phyloP scores from a whole-genome alignment of 37 sponge, comb jelly and placozoan species.

The Geodia barretti region DNA sequence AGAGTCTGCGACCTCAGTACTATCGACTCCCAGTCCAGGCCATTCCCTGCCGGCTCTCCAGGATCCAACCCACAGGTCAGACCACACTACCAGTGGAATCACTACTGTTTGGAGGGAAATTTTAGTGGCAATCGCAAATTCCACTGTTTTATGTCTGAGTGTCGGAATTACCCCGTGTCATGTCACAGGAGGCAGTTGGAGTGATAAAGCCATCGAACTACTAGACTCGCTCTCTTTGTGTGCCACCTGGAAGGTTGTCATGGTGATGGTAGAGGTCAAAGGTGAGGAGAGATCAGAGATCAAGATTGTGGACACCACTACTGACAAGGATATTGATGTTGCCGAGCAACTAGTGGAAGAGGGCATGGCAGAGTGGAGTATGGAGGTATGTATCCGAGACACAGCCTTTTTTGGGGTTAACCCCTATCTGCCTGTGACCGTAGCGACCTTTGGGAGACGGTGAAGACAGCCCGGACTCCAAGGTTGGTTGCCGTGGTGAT shows the following conservation, averaged over 20 bases:
- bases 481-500: neutral
- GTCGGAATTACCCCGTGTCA: too few species aligned
- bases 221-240: conserved; percentile 23
- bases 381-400: neutral
- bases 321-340: conserved; percentile 19
- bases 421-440: neutral
- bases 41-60: conserved; percentile 15
- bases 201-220: neutral
- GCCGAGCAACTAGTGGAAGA: neutral
- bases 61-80: conserved; percentile 18
- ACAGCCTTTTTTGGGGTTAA: too few species aligned
- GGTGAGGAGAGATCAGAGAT: neutral
- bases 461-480: neutral
- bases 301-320: conserved; percentile 9
- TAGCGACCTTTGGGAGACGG: neutral
- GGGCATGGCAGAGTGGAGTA: conserved; percentile 4
- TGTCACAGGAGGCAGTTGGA: conserved; percentile 21
- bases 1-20: conserved; percentile 40
- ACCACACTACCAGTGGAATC: neutral
- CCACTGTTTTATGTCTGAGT: too few species aligned
- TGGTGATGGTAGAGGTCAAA: neutral
- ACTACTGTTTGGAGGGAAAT: neutral
- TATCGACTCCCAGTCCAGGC: conserved; percentile 28
- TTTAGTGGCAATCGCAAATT: too few species aligned
- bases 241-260: conserved; percentile 17